Percentiles rank a stretch among this genome's conserved stretches.
Evolutionary conservation across 1,140 invertebrate species (phyloP).

Genomic region (Caerostris darwini): DNA sequence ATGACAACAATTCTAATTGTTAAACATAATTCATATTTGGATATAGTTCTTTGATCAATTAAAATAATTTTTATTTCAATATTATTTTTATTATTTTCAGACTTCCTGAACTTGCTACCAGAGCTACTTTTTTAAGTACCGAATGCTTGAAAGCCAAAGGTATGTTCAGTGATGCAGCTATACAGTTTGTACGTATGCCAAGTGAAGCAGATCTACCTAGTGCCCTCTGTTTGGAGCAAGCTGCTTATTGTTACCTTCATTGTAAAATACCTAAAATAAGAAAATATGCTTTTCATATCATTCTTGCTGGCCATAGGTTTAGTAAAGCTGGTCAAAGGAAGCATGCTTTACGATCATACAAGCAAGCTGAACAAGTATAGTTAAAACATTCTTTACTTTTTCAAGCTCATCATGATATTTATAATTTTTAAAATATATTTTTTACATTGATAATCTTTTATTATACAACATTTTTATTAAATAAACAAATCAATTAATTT

Average conservation of each 20-base stretch:
- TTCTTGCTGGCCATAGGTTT: slow-evolving; percentile 95
- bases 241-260: slow-evolving; percentile 94
- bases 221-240: slow-evolving; percentile 96
- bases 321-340: slow-evolving; percentile 94
- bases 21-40: background rate
- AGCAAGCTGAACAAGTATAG: slow-evolving; percentile 92
- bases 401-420: no score
- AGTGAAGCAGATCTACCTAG: slow-evolving; percentile 91
- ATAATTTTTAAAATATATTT: no score
- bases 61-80: background rate
- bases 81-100: slow-evolving; percentile 82
- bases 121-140: slow-evolving; percentile 92
- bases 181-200: slow-evolving; percentile 96
- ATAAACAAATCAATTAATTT: no score
- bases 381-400: background rate
- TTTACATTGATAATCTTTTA: no score
- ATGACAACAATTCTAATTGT: background rate
- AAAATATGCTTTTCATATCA: slow-evolving; percentile 98
- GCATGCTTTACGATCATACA: slow-evolving; percentile 95
- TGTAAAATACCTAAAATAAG: slow-evolving; percentile 89
- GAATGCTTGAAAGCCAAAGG: slow-evolving; percentile 91
- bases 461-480: no score
- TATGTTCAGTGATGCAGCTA: slow-evolving; percentile 93
- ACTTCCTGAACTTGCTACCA: slow-evolving; percentile 93
- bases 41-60: background rate